A percentile compares a stretch with the other conserved stretches of the same genome.
phyloP scores from a whole-genome alignment of 2,888 invertebrate species.

The Parthenolecanium corni region DNA sequence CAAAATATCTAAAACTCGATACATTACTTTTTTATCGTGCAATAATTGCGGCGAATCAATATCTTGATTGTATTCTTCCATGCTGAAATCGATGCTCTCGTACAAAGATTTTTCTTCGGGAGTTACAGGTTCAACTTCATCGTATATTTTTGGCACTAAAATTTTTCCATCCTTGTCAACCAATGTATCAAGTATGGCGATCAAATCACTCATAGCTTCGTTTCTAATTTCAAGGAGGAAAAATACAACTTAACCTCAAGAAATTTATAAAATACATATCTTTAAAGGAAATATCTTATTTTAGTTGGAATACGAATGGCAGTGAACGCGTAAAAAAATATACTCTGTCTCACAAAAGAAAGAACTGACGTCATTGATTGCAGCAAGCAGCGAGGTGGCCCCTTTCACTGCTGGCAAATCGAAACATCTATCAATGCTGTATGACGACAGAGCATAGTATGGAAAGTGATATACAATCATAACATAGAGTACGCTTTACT shows the following conservation, averaged over 20 bases:
- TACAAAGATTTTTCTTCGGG: conserved; percentile 42
- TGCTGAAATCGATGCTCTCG: conserved; percentile 47
- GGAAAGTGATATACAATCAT: no score
- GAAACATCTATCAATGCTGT: no score
- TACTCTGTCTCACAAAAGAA: no score
- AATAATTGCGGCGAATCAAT: conserved; percentile 33
- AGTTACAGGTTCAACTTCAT: conserved; percentile 50
- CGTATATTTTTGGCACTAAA: conserved; percentile 65
- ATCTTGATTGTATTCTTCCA: conserved; percentile 38
- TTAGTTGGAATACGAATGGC: background rate
- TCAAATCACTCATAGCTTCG: conserved; percentile 84
- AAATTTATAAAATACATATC: background rate
- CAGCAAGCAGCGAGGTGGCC: no score
- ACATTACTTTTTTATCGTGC: conserved; percentile 34
- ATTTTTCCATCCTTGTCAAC: conserved; percentile 81
- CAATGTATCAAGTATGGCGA: conserved; percentile 70
- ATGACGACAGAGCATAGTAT: no score
- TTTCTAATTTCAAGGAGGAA: conserved; percentile 41
- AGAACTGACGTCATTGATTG: no score
- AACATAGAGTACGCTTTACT: no score
- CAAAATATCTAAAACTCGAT: no score
- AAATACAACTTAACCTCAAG: background rate
- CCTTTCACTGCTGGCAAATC: no score
- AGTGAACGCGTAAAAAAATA: no score
- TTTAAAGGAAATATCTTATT: background rate